A percentile compares a stretch with the other conserved stretches of the same genome.
Conservation (phyloP, 2,797 vertebrate genomes). For the Eospalax fontanierii region DNA sequence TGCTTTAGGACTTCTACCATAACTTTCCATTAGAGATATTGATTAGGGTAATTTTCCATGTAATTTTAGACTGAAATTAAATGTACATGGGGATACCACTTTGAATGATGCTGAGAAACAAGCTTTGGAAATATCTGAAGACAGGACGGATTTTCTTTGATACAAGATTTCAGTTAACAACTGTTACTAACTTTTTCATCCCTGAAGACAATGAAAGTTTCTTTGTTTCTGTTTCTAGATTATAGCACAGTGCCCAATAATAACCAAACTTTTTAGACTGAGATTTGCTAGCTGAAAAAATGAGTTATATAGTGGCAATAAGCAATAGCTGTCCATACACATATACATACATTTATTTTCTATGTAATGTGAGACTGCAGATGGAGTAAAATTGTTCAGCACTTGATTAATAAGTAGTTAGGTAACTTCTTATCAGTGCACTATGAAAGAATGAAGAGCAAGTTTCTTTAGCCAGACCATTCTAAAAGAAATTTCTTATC, state of each 20-base stretch:
- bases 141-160: constrained; percentile 18
- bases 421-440: background rate
- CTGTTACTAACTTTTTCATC: too few relatives aligned
- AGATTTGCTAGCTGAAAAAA: constrained; percentile 7
- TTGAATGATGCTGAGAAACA: background rate
- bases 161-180: background rate
- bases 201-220: background rate
- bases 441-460: background rate
- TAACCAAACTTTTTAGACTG: background rate
- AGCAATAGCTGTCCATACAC: background rate
- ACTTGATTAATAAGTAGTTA: background rate
- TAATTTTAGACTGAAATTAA: constrained; percentile 11
- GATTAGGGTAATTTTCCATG: background rate
- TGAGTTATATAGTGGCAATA: background rate
- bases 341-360: background rate
- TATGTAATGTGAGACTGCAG: background rate
- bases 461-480: background rate
- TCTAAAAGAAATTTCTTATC: background rate
- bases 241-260: background rate
- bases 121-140: background rate
- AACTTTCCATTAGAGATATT: background rate
- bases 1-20: background rate
- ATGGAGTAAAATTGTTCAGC: background rate
- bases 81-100: background rate
- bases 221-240: background rate